Evolutionary conservation across 2,888 invertebrate species (phyloP), one percentile per base, ranked within the genome.

Genomic region (Eutolmus rufibarbis): DNA sequence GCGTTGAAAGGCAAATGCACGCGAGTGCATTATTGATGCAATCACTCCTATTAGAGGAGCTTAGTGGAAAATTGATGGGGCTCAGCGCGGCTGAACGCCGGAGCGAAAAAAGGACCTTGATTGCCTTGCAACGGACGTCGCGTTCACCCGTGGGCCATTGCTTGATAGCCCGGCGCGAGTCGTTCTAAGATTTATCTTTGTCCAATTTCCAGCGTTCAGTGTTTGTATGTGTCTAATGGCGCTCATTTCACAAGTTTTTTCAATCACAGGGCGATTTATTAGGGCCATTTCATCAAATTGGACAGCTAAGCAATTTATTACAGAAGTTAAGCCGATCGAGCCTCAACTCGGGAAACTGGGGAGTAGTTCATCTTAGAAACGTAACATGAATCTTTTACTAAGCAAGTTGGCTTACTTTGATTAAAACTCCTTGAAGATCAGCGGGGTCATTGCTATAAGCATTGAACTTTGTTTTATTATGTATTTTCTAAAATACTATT

Each of bases 21-120:
- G 84, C 84, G 84, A 84, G 84, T 84, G 84, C 84, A 84, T 84
- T 84, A 84, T 84, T 84, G 84, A 84, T 84, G 84, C 84, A 84
- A 84, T 84, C 84, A 84, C 84, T 84, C 43, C 66, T 74, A 84
- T 84, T 84, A 84, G 84, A 74, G 84, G 66, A 74, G 84, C 84
- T 84, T 74, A 84, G 74, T 23, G 74, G 84, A 66, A 74, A 66
- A 66, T 74, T 84, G 84, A 84, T 84, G 84, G 74, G 66, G 66
- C 43, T 82, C n/a, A n/a, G 28, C 7, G 43, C 19, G 37, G 19
- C 12, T 28, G 43, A 28, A 46, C 31, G n/a, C 3, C 23, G 9
- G 14, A 37, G 40, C 12, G 40, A 84, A 84, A 74, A 74, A 84
- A 74, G 84, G 43, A 84, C 19, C 66, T 28, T 51, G 84, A 84